Base-by-base conservation (phyloP, 2,113 vertebrate species). In the Alligator sinensis region DNA sequence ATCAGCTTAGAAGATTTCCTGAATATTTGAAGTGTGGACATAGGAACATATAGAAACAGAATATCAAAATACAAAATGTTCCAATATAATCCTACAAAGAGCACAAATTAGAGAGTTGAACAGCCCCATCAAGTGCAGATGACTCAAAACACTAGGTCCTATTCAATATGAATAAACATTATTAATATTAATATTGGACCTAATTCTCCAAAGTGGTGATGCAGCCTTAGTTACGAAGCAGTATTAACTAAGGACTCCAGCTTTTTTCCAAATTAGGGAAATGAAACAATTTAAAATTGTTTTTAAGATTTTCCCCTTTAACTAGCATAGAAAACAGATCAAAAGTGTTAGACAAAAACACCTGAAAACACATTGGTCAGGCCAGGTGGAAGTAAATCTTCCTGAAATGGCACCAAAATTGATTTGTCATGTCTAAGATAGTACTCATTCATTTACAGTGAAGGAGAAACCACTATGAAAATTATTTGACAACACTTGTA, bases 141-240 rank as follows among this genome's bases (percentile, higher is more conserved):
- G n/a, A 59, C 18, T 22, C 3, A 9, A 4, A 77, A 18, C 30
- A 72, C 34, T 60, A 78, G 90, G 70, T 3, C 27, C 24, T 27
- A 78, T 34, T n/a, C 60, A 76, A 11, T 0, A 0, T 8, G 22
- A n/a, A 60, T 17, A 57, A 22, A 70, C 47, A 47, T 38, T 38
- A 47, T 47, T 47, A 25, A 66, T 0, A 79, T 24, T 27, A 76
- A 57, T 89, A 80, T 12, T 12, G 72, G 8, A 62, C 1, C 12
- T 61, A 16, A 8, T 4, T 11, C 9, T 18, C 54, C 4, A 38
- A 6, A 58, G 63, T n/a, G 59, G 3, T 38, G 68, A 27, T 70
- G 2, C n/a, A 82, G 22, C 4, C 88, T 90, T 6, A 17, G 34
- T 38, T 89, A 27, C 18, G 28, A 59, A 27, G 30, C 68, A 28